These are phyloP conservation scores for Rhinopithecus roxellana DNA, from an alignment of 2,113 vertebrate species.

Conservation along the genomic window DNA sequence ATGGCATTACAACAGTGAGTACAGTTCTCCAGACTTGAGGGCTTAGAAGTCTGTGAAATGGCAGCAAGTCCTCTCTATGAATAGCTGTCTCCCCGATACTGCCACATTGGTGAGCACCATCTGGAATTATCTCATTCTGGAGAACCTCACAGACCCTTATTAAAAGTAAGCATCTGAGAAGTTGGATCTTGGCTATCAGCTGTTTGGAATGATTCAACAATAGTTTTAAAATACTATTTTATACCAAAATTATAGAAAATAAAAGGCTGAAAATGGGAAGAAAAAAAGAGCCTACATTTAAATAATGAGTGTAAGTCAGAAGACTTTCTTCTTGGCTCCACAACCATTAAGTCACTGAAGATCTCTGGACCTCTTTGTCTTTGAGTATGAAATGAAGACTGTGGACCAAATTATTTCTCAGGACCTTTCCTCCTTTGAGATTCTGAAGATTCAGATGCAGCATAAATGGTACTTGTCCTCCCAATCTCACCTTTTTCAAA, in stretches of 20 bases:
- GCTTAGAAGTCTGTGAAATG: not conserved
- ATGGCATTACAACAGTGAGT: not conserved
- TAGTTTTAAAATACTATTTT: not conserved
- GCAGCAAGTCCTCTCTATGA: not conserved
- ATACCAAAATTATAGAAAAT: not conserved
- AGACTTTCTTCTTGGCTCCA: not conserved
- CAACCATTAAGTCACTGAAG: not conserved
- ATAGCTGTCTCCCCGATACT: not conserved
- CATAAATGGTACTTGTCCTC: not conserved
- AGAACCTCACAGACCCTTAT: not conserved
- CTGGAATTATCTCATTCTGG: conserved; percentile 33
- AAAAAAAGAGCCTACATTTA: not conserved
- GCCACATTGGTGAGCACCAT: conserved; percentile 22
- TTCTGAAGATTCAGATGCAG: not conserved
- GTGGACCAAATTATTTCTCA: not conserved
- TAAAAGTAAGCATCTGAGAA: conserved; percentile 5
- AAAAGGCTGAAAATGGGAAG: not conserved
- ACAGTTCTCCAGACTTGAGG: not conserved
- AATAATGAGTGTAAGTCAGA: not conserved
- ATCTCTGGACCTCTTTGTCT: not conserved
- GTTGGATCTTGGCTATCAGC: not conserved
- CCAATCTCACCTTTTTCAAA: not conserved
- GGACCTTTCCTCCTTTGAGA: not conserved
- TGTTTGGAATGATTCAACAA: conserved; percentile 9
- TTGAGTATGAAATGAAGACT: not conserved